phyloP scores from a whole-genome alignment of 1,140 invertebrate species.

The Myzus persicae region DNA sequence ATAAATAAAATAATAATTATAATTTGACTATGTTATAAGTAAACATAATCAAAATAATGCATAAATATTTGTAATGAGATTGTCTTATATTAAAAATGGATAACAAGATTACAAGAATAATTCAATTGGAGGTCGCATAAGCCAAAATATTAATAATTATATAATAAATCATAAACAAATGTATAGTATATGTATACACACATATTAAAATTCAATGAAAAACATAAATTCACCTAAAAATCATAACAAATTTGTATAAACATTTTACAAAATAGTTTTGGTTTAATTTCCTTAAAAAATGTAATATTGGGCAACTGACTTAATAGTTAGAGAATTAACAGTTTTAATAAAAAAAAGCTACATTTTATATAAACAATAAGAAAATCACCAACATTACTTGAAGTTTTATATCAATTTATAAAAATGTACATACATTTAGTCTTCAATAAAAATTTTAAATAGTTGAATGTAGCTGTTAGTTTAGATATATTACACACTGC shows the following conservation, averaged over 20 bases:
- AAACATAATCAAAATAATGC: slow-evolving; percentile 29
- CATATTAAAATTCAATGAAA: slow-evolving; percentile 29
- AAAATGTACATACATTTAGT: neutral
- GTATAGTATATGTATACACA: neutral
- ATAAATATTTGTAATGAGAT: slow-evolving; percentile 55
- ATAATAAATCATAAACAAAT: slow-evolving; percentile 39
- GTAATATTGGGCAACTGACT: neutral
- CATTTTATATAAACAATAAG: neutral
- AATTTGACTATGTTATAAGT: slow-evolving; percentile 45
- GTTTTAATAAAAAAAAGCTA: neutral
- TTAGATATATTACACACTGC: neutral
- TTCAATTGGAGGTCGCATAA: neutral
- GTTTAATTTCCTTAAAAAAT: neutral
- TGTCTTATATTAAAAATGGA: slow-evolving; percentile 46
- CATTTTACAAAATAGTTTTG: slow-evolving; percentile 12
- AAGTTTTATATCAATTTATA: slow-evolving; percentile 12
- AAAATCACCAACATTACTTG: neutral
- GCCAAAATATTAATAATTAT: slow-evolving; percentile 31
- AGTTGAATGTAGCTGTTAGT: neutral
- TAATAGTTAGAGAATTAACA: neutral
- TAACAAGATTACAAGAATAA: slow-evolving; percentile 51
- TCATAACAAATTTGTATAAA: slow-evolving; percentile 37
- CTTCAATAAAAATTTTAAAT: neutral
- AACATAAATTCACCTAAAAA: slow-evolving; percentile 45
- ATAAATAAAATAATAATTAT: slow-evolving; percentile 57